phyloP scores from a whole-genome alignment of 2,888 invertebrate species.

The Lottia gigantea region DNA sequence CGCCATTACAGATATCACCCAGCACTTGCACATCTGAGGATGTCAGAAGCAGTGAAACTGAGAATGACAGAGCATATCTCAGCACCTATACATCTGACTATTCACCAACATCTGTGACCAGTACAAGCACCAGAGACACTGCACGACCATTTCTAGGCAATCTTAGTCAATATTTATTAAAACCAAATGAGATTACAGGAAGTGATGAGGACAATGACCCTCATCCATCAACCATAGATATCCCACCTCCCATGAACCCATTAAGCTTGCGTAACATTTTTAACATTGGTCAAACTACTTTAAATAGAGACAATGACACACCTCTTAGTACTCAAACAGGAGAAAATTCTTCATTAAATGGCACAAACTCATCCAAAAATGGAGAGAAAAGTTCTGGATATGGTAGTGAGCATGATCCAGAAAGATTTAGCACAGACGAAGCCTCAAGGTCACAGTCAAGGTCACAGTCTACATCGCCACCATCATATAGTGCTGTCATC shows the following conservation, averaged over 20 bases:
- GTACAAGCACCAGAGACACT: constrained; percentile 49
- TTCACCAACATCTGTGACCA: constrained; percentile 53
- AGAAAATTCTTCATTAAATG: constrained; percentile 50
- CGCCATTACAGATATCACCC: constrained; percentile 54
- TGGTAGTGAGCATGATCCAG: constrained; percentile 59
- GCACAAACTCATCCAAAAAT: constrained; percentile 47
- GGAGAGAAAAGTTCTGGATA: constrained; percentile 62
- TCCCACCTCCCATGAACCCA: constrained; percentile 59
- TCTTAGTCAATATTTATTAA: constrained; percentile 54
- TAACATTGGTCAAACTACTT: constrained; percentile 41
- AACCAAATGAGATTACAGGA: constrained; percentile 40
- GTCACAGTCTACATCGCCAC: constrained; percentile 45
- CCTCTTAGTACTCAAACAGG: constrained; percentile 47
- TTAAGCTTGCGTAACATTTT: constrained; percentile 53
- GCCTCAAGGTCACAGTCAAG: constrained; percentile 41
- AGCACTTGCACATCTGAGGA: constrained; percentile 54
- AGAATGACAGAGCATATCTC: constrained; percentile 36
- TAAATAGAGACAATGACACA: constrained; percentile 44
- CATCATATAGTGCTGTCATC: constrained; percentile 58
- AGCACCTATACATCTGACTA: constrained; percentile 39
- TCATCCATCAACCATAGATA: constrained; percentile 42
- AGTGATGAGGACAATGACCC: constrained; percentile 23
- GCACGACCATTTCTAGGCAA: constrained; percentile 49
- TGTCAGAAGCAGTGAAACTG: constrained; percentile 54
- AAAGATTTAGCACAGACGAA: constrained; percentile 53